Evolutionary conservation across 2,797 vertebrate genomes (phyloP).

Genomic region (Momotus momota): DNA sequence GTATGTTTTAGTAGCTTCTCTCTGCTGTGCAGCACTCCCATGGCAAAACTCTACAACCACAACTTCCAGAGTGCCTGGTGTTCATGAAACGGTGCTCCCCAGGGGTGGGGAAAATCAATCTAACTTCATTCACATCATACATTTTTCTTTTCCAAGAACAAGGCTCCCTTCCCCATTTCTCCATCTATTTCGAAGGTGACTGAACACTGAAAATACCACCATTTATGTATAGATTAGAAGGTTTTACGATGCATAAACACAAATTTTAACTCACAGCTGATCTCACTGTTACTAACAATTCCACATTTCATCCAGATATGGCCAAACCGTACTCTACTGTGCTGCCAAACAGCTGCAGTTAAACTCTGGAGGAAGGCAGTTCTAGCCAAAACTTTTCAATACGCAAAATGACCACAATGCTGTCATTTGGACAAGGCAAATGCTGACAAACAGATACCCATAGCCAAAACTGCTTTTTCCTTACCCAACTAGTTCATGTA

Average conservation of each 20-base stretch:
- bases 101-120: not conserved
- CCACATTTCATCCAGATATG: not conserved
- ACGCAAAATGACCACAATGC: not conserved
- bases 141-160: not conserved
- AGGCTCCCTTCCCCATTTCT: not conserved
- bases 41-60: not conserved
- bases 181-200: not conserved
- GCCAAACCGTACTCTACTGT: not conserved
- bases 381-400: not conserved
- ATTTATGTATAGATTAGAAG: not conserved
- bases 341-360: not conserved
- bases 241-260: not conserved
- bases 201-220: not conserved
- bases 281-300: not conserved
- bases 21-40: not conserved
- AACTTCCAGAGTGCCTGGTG: not conserved
- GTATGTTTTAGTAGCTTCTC: not conserved
- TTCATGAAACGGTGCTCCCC: rapidly evolving
- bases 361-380: not conserved
- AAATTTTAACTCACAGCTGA: not conserved
- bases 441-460: not conserved
- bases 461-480: not conserved
- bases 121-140: not conserved
- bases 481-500: not conserved
- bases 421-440: not conserved